These are phyloP conservation scores for Gymnogyps californianus DNA, from an alignment of 2,113 vertebrate genomes.

Conservation along the genomic window DNA sequence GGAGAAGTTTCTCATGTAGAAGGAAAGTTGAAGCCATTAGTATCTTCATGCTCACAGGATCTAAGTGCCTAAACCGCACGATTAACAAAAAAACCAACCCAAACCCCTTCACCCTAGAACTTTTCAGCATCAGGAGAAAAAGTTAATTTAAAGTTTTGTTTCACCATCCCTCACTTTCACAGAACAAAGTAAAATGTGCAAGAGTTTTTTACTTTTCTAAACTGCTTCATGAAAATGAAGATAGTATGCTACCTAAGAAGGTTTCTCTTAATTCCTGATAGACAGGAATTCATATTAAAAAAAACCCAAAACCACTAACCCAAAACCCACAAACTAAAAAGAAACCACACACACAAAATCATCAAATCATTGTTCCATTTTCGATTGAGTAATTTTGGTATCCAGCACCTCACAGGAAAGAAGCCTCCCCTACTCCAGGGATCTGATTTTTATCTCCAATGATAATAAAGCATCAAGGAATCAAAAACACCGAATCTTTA, in stretches of 20 bases:
- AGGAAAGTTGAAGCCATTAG: slow-evolving; percentile 8
- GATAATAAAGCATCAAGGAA: neutral
- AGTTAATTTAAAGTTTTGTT: neutral
- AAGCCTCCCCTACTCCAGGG: neutral
- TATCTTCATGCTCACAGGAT: neutral
- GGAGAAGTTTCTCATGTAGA: slow-evolving; percentile 10
- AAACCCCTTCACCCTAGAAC: neutral
- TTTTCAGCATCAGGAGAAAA: neutral
- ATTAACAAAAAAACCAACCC: neutral
- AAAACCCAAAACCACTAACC: neutral
- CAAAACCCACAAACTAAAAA: neutral
- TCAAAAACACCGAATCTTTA: neutral
- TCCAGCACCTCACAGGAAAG: neutral
- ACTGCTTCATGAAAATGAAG: neutral
- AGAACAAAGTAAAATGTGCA: neutral
- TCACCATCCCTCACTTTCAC: neutral
- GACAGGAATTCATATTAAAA: neutral
- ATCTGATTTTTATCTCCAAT: neutral
- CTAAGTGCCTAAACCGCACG: neutral
- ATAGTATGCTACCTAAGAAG: neutral
- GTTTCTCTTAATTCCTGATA: neutral
- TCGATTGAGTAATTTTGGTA: neutral
- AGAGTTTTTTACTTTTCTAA: neutral
- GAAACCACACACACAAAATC: neutral
- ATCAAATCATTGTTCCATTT: neutral